A percentile compares a stretch with the other conserved stretches of the same genome.
Conservation (phyloP, 1,140 invertebrate species). For the Polypedilum vanderplanki region DNA sequence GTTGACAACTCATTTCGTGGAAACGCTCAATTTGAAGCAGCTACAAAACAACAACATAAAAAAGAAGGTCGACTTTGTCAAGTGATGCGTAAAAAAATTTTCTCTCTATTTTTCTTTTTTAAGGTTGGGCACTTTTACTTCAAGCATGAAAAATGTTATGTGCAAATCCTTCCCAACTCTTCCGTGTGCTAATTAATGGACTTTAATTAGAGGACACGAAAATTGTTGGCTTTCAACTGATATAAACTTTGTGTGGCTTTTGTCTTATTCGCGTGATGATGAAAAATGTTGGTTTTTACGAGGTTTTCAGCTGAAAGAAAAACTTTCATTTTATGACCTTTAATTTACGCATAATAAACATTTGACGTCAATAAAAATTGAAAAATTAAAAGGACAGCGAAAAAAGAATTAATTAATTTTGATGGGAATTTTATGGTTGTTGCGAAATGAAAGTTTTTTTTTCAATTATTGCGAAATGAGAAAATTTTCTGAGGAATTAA, state of each 20-base stretch:
- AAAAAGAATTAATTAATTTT: too few relatives aligned
- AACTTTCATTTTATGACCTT: too few relatives aligned
- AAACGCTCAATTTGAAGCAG: slow-evolving; percentile 10
- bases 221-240: not conserved
- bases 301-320: too few relatives aligned
- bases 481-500: too few relatives aligned
- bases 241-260: too few relatives aligned
- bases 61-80: not conserved
- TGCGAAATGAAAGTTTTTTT: too few relatives aligned
- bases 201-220: slow-evolving; percentile 9
- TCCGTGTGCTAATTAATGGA: slow-evolving; percentile 12
- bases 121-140: not conserved
- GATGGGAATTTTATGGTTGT: too few relatives aligned
- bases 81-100: not conserved
- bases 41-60: not conserved
- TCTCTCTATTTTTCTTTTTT: not conserved
- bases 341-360: too few relatives aligned
- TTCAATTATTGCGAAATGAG: too few relatives aligned
- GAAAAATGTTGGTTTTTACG: not conserved
- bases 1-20: not conserved
- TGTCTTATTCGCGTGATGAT: not conserved
- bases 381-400: too few relatives aligned
- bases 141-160: not conserved
- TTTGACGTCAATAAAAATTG: too few relatives aligned
- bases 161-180: not conserved